Conservation (phyloP, 1,140 invertebrate species). For the Hycleus cichorii region DNA sequence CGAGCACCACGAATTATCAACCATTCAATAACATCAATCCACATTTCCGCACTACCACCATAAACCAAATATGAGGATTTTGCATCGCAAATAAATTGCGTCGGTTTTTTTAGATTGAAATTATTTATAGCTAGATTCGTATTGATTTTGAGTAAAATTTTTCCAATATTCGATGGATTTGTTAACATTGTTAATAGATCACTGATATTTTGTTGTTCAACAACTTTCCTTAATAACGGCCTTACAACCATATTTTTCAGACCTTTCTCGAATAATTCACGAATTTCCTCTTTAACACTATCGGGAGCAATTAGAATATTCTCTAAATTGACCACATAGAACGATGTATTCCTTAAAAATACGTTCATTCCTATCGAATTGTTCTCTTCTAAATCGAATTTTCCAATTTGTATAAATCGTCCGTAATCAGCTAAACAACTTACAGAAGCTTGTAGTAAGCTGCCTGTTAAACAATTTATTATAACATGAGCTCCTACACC, state of each 20-base stretch:
- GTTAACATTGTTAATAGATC: constrained; percentile 27
- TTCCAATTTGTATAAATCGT: constrained; percentile 65
- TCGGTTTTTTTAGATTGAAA: constrained; percentile 32
- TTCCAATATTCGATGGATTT: constrained; percentile 31
- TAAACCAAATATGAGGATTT: constrained; percentile 35
- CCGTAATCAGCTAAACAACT: constrained; percentile 57
- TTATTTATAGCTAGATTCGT: constrained; percentile 29
- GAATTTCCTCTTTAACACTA: constrained; percentile 32
- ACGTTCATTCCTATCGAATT: constrained; percentile 52
- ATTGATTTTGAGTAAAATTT: constrained; percentile 30
- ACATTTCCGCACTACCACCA: constrained; percentile 75
- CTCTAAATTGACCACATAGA: constrained; percentile 31
- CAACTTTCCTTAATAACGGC: constrained; percentile 30
- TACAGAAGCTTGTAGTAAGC: constrained; percentile 56
- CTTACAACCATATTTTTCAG: constrained; percentile 24
- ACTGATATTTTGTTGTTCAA: constrained; percentile 28
- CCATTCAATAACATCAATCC: constrained; percentile 82
- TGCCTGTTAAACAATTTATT: constrained; percentile 56
- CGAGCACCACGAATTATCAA: constrained; percentile 70
- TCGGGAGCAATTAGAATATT: constrained; percentile 22
- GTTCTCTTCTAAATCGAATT: constrained; percentile 62
- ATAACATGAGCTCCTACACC: constrained; percentile 53
- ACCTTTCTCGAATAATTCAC: constrained; percentile 25
- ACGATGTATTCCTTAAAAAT: constrained; percentile 46
- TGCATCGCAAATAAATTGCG: constrained; percentile 35